phyloP scores from a whole-genome alignment of 2,113 vertebrate species.

The Xiphophorus maculatus region DNA sequence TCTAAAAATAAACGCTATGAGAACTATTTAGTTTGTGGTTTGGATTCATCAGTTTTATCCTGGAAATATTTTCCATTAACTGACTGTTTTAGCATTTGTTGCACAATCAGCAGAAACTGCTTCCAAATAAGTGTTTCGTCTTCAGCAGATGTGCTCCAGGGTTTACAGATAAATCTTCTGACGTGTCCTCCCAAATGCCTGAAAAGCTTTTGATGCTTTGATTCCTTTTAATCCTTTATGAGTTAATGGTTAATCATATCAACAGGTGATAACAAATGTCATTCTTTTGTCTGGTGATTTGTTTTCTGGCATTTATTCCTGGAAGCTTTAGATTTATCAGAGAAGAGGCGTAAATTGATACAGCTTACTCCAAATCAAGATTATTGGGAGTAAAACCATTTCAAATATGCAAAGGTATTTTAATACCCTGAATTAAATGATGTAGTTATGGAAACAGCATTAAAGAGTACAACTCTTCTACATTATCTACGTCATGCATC shows the following conservation, averaged over 20 bases:
- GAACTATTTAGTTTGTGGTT: conserved; percentile 24
- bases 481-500: background rate
- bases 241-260: background rate
- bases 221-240: conserved; percentile 33
- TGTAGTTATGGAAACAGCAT: background rate
- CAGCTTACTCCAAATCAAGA: background rate
- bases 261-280: conserved; percentile 10
- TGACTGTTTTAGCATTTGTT: background rate
- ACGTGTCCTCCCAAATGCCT: conserved; percentile 33
- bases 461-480: no score
- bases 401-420: background rate
- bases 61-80: background rate
- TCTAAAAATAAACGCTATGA: conserved; percentile 33
- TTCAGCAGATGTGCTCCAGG: background rate
- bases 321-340: background rate
- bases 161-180: conserved; percentile 24
- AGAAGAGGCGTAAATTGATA: conserved; percentile 7
- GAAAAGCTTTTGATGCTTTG: conserved; percentile 37
- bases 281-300: conserved; percentile 30
- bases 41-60: background rate
- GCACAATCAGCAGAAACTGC: background rate
- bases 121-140: background rate
- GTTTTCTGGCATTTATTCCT: conserved; percentile 22
- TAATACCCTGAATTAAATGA: background rate
- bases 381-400: background rate